phyloP scores from a whole-genome alignment of 2,797 vertebrate species.

The Rallus crepitans region DNA sequence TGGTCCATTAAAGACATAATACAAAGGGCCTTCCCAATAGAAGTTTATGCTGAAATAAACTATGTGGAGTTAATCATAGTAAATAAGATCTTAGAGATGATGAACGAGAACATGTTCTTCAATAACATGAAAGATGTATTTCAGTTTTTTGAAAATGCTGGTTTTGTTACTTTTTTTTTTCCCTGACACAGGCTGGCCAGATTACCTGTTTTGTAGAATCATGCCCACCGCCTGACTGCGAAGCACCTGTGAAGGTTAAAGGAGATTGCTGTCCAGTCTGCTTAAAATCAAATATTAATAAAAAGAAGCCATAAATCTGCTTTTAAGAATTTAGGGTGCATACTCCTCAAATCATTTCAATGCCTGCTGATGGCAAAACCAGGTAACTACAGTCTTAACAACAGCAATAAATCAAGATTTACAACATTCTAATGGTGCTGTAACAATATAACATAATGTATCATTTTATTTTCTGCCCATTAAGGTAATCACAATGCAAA shows the following conservation, averaged over 20 bases:
- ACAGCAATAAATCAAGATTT: slow-evolving; percentile 66
- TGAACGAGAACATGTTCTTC: not conserved
- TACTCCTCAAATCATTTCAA: slow-evolving; percentile 3
- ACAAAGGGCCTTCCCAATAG: not conserved
- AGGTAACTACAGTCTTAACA: slow-evolving; percentile 61
- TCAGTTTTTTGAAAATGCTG: not conserved
- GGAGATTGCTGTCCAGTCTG: slow-evolving; percentile 91
- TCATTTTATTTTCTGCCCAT: slow-evolving; percentile 45
- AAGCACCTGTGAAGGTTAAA: slow-evolving; percentile 82
- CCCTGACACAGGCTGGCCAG: slow-evolving; percentile 84
- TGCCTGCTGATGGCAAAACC: slow-evolving; percentile 31
- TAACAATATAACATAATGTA: slow-evolving; percentile 24
- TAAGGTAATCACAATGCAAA: slow-evolving; percentile 72
- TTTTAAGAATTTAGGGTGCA: not conserved
- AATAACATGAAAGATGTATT: not conserved
- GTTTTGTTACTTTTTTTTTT: not conserved
- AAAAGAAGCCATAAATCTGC: slow-evolving; percentile 74
- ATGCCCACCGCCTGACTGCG: slow-evolving; percentile 83
- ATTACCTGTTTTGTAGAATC: slow-evolving; percentile 94
- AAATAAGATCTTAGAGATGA: not conserved
- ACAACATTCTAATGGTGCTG: slow-evolving; percentile 59
- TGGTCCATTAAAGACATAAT: not conserved
- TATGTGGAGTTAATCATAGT: not conserved
- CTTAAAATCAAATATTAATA: slow-evolving; percentile 56
- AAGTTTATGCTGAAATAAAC: not conserved